A percentile compares a stretch with the other conserved stretches of the same genome.
phyloP scores from a whole-genome alignment of 1,140 invertebrate species.

The Dendrolimus punctatus region DNA sequence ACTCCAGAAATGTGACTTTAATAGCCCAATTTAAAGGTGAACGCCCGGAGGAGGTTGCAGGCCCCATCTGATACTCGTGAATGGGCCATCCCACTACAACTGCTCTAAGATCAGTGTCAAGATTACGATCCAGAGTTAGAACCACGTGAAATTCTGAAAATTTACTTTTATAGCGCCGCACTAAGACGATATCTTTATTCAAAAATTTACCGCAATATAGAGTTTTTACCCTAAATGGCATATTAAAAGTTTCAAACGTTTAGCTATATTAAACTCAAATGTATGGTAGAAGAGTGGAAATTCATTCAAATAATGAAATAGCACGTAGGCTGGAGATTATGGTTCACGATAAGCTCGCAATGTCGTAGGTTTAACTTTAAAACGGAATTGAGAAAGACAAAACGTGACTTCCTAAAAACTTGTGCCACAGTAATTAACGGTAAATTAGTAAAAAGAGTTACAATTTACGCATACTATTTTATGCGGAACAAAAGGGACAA shows the following conservation, averaged over 20 bases:
- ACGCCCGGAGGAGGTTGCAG: constrained; percentile 12
- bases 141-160: constrained; percentile 10
- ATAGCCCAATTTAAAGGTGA: constrained; percentile 29
- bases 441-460: too few relatives aligned
- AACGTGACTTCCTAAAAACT: constrained; percentile 8
- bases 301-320: constrained; percentile 5
- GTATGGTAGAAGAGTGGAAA: too few relatives aligned
- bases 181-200: too few relatives aligned
- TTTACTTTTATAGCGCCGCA: too few relatives aligned
- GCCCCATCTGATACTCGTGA: constrained; percentile 37
- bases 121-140: constrained; percentile 13
- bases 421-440: too few relatives aligned
- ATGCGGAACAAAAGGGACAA: too few relatives aligned
- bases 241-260: too few relatives aligned
- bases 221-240: too few relatives aligned
- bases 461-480: too few relatives aligned
- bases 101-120: constrained; percentile 20
- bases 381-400: constrained; percentile 7
- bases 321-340: constrained; percentile 7
- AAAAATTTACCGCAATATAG: too few relatives aligned
- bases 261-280: too few relatives aligned
- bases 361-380: constrained; percentile 4
- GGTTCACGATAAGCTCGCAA: constrained; percentile 6
- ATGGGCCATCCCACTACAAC: constrained; percentile 36
- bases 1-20: constrained; percentile 19